A percentile compares a stretch with the other conserved stretches of the same genome.
Evolutionary conservation across 2,888 invertebrate genomes (phyloP).

Genomic region (Agrochola litura): DNA sequence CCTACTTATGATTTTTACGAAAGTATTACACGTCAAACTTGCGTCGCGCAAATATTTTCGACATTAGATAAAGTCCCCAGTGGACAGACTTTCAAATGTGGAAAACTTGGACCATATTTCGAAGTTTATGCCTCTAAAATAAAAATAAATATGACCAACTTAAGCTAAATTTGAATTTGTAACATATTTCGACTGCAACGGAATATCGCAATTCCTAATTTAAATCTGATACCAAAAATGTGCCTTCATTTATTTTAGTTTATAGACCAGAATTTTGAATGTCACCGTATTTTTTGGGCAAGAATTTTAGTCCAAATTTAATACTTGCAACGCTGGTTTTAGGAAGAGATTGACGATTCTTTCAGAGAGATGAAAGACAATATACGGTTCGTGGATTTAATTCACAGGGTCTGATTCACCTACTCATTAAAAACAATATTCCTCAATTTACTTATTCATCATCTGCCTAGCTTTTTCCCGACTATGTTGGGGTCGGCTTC

Average conservation of each 20-base stretch:
- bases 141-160: constrained; percentile 1
- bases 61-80: constrained; percentile 12
- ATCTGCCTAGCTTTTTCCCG: no score
- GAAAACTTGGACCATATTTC: constrained; percentile 6
- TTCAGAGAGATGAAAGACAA: background rate
- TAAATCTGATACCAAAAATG: constrained; percentile 5
- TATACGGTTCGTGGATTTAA: no score
- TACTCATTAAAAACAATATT: no score
- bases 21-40: constrained; percentile 15
- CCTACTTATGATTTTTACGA: constrained; percentile 7
- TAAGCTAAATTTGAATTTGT: background rate
- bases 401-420: no score
- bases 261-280: no score
- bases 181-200: background rate
- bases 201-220: constrained; percentile 18
- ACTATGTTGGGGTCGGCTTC: no score
- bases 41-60: constrained; percentile 5
- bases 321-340: background rate
- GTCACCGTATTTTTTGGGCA: no score
- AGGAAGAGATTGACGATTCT: background rate
- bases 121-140: background rate
- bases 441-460: no score
- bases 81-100: background rate
- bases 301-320: background rate
- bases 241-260: background rate